Evolutionary conservation across 2,797 vertebrate species (phyloP), one percentile per base, ranked within the genome.

Genomic region (Rhinogobio ventralis): DNA sequence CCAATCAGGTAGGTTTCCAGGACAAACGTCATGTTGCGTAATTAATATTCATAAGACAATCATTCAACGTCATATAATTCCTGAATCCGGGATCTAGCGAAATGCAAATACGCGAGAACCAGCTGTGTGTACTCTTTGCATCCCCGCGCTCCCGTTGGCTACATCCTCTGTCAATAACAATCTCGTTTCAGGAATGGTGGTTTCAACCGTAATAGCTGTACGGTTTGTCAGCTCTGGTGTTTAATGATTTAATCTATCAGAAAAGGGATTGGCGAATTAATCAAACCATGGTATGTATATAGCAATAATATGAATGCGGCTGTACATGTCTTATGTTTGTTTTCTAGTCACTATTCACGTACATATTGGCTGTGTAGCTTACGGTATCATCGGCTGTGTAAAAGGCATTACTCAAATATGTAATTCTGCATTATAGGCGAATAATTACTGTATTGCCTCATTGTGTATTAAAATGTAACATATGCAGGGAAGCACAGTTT

Each of bases 171-270:
- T 92, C 94, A 89, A 45, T 94, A 33, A 79, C 9, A 23, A 0
- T 8, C 68, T 77, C 81, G 82, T 83, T 68, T 79, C 85, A 85
- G 91, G 87, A 85, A 87, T 89, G 91, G 90, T 91, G 88, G 84
- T 89, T 64, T 90, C 84, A 78, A 75, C 83, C 84, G 87, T 86
- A 91, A 92, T 93, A 93, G 94, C 94, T 89, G 85, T 86, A 87
- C 92, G 89, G 91, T 88, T 92, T 93, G 90, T 92, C 88, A 86
- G 86, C 86, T 88, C 89, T 71, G 73, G 81, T 68, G 82, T 45
- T 85, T 88, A 88, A 68, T 57, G 60, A 84, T 82, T 39, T n/a
- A 91, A 90, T 86, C 73, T 81, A 71, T 83, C 78, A 74, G 88
- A 89, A 89, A 89, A 87, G 83, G 76, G 87, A 67, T 88, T 78